Evolutionary conservation across 2,888 invertebrate species (phyloP).

Genomic region (Pelosia muscerda): DNA sequence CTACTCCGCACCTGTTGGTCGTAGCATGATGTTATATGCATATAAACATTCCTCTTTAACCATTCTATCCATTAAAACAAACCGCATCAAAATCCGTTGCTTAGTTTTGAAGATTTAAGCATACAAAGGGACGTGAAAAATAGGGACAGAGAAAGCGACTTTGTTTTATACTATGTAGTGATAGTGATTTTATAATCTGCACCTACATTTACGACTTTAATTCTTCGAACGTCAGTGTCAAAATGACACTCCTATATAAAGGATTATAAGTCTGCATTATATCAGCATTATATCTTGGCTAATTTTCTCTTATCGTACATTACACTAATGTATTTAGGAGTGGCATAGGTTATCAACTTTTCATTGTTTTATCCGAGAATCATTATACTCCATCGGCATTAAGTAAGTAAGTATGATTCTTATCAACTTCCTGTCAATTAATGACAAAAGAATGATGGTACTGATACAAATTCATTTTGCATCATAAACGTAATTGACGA

Average conservation of each 20-base stretch:
- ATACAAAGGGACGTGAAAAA: too few relatives aligned
- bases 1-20: too few relatives aligned
- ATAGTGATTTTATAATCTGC: too few relatives aligned
- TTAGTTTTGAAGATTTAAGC: too few relatives aligned
- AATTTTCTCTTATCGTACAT: constrained; percentile 11
- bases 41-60: too few relatives aligned
- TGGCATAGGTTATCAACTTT: constrained; percentile 4
- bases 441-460: background rate
- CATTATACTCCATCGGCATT: background rate
- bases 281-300: too few relatives aligned
- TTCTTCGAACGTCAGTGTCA: background rate
- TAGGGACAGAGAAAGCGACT: too few relatives aligned
- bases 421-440: background rate
- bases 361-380: background rate
- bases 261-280: background rate
- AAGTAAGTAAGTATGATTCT: background rate
- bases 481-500: background rate
- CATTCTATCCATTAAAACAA: too few relatives aligned
- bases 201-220: background rate
- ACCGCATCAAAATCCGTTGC: too few relatives aligned
- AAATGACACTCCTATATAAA: background rate
- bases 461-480: background rate
- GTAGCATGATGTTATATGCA: too few relatives aligned
- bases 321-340: background rate
- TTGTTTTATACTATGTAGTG: too few relatives aligned